These are phyloP conservation scores for Cyrtodaria siliqua DNA, from an alignment of 2,888 invertebrate species.

Conservation along the genomic window DNA sequence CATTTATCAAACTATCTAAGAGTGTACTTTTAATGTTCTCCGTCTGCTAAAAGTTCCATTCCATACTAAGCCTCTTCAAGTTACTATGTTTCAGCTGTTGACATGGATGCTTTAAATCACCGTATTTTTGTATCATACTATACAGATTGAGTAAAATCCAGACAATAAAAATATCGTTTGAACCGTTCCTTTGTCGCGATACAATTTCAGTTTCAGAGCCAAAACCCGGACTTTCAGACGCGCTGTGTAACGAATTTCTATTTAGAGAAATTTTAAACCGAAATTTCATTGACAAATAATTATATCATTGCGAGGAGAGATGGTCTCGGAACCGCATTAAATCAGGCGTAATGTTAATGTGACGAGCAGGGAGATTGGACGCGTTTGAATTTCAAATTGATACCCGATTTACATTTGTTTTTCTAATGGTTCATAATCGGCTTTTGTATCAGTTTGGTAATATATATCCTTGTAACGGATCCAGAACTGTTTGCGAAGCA, in stretches of 20 bases:
- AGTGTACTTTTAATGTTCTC: too few species aligned
- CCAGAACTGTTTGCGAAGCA: conserved; percentile 29
- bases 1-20: too few species aligned
- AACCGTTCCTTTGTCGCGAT: too few species aligned
- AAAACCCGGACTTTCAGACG: not conserved
- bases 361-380: conserved; percentile 29
- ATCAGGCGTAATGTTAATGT: conserved; percentile 55
- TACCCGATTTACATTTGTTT: conserved; percentile 39
- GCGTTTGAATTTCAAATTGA: conserved; percentile 36
- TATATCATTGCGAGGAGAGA: conserved; percentile 33
- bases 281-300: conserved; percentile 45
- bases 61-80: too few species aligned
- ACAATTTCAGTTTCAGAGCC: too few species aligned
- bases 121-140: too few species aligned
- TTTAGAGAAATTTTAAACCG: conserved; percentile 33
- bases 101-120: too few species aligned
- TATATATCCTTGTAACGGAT: conserved; percentile 29
- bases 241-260: not conserved
- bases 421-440: conserved; percentile 45
- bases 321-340: conserved; percentile 27
- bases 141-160: too few species aligned
- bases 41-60: too few species aligned
- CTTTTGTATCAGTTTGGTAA: conserved; percentile 45
- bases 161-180: too few species aligned
- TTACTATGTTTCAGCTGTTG: too few species aligned